phyloP scores from a whole-genome alignment of 2,888 invertebrate species.

The Hyles lineata region DNA sequence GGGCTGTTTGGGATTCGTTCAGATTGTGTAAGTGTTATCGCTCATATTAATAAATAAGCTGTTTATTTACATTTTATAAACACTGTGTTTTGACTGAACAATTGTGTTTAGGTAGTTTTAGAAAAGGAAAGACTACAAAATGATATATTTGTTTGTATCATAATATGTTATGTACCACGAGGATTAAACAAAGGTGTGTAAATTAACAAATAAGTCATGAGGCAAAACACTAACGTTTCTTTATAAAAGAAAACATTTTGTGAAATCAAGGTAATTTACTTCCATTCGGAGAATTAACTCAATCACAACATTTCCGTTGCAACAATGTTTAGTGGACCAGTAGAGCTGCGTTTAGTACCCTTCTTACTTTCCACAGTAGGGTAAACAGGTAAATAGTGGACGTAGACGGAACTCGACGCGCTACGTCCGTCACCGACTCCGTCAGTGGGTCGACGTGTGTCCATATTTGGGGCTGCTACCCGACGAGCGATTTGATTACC shows the following conservation, averaged over 20 bases:
- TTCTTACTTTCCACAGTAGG: slow-evolving; percentile 70
- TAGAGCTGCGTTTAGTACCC: slow-evolving; percentile 53
- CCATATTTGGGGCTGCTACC: slow-evolving; percentile 72
- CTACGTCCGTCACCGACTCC: slow-evolving; percentile 61
- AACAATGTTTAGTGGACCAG: slow-evolving; percentile 41
- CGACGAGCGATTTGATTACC: slow-evolving; percentile 72
- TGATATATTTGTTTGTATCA: too few relatives aligned
- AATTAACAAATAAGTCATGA: slow-evolving; percentile 15
- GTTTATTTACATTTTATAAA: too few relatives aligned
- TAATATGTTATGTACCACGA: too few relatives aligned
- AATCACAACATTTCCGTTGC: slow-evolving; percentile 42
- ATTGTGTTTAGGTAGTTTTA: too few relatives aligned
- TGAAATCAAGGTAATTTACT: slow-evolving; percentile 45
- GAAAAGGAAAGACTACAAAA: too few relatives aligned
- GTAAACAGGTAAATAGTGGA: slow-evolving; percentile 72
- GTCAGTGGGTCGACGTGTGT: slow-evolving; percentile 64
- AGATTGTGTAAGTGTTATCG: too few relatives aligned
- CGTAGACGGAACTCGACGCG: slow-evolving; percentile 71
- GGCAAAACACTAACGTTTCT: slow-evolving; percentile 35
- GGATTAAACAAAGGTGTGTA: too few relatives aligned
- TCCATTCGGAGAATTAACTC: slow-evolving; percentile 45
- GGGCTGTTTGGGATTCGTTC: too few relatives aligned
- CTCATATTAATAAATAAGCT: too few relatives aligned
- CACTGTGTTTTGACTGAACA: too few relatives aligned
- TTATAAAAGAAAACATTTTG: slow-evolving; percentile 40